Evolutionary conservation across 2,888 invertebrate species (phyloP).

Genomic region (Leptinotarsa rubiginosa): DNA sequence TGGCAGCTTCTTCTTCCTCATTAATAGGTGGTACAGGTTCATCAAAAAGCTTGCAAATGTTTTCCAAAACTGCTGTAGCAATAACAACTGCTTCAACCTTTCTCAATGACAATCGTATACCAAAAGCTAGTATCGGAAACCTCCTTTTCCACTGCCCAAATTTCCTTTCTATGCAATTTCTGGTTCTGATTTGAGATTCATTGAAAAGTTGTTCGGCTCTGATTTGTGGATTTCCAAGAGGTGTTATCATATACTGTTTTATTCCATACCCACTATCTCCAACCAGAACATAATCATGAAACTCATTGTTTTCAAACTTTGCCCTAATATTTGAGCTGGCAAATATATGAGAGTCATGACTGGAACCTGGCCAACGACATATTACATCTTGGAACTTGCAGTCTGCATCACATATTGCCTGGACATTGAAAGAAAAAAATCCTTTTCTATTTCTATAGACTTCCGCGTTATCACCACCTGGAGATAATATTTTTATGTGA

Average conservation of each 20-base stretch:
- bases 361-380: slow-evolving; percentile 52
- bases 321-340: slow-evolving; percentile 49
- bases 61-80: slow-evolving; percentile 42
- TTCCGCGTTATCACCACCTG: slow-evolving; percentile 42
- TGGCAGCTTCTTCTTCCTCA: slow-evolving; percentile 23
- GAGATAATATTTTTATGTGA: slow-evolving; percentile 54
- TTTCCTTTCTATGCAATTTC: slow-evolving; percentile 46
- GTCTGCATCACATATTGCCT: slow-evolving; percentile 49
- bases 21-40: slow-evolving; percentile 9
- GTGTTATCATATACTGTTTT: slow-evolving; percentile 48
- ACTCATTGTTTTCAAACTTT: slow-evolving; percentile 41
- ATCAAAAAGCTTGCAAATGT: slow-evolving; percentile 29
- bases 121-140: slow-evolving; percentile 50
- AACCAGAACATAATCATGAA: slow-evolving; percentile 41
- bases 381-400: slow-evolving; percentile 49
- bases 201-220: slow-evolving; percentile 42
- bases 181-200: slow-evolving; percentile 43
- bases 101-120: slow-evolving; percentile 29
- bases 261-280: slow-evolving; percentile 54
- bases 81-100: slow-evolving; percentile 30
- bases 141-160: slow-evolving; percentile 51
- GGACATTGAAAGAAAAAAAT: slow-evolving; percentile 53
- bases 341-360: slow-evolving; percentile 53
- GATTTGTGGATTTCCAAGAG: slow-evolving; percentile 35
- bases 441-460: slow-evolving; percentile 49